A percentile compares a stretch with the other conserved stretches of the same genome.
phyloP scores from a whole-genome alignment of 2,113 vertebrate genomes.

The Pongo pygmaeus region DNA sequence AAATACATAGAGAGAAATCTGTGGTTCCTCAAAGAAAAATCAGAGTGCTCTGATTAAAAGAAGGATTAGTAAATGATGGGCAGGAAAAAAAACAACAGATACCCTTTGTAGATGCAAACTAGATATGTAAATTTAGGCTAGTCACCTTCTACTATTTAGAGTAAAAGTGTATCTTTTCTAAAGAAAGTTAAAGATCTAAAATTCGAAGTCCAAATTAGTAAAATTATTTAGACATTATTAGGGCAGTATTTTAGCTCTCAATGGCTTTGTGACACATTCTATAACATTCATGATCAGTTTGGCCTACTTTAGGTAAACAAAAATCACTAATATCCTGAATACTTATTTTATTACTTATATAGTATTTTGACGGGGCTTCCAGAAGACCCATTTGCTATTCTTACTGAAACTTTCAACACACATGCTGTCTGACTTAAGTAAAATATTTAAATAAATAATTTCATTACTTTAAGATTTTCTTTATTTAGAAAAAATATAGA shows the following conservation, averaged over 20 bases:
- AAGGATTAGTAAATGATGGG: background rate
- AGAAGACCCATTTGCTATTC: background rate
- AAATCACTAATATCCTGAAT: background rate
- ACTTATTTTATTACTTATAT: background rate
- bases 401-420: background rate
- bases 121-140: background rate
- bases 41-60: background rate
- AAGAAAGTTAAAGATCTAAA: background rate
- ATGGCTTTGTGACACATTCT: background rate
- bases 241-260: background rate
- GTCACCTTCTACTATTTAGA: too few relatives aligned
- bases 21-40: background rate
- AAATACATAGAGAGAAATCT: background rate
- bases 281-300: background rate
- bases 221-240: background rate
- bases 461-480: background rate
- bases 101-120: too few relatives aligned
- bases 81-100: background rate
- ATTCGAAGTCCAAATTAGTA: background rate
- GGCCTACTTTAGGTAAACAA: background rate
- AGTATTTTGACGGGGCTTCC: background rate
- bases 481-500: background rate
- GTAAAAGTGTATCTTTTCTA: background rate
- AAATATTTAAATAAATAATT: background rate
- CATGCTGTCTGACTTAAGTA: background rate